A percentile compares a stretch with the other conserved stretches of the same genome.
phyloP scores from a whole-genome alignment of 2,797 vertebrate species.

The Sebastes iracundus region DNA sequence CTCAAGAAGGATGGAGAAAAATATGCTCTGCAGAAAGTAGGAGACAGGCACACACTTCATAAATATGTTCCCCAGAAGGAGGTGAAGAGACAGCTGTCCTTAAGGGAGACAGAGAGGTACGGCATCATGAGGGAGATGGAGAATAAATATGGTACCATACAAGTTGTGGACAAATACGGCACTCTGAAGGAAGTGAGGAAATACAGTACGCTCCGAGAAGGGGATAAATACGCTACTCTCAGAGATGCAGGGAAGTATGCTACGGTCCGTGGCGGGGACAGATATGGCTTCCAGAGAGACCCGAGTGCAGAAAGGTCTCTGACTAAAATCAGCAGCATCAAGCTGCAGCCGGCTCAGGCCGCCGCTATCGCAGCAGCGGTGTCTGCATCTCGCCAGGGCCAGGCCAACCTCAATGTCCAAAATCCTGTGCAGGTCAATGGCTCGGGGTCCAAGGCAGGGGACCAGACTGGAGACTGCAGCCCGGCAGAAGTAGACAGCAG shows the following conservation, averaged over 20 bases:
- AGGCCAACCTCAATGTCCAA: slow-evolving; percentile 69
- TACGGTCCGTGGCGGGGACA: slow-evolving; percentile 60
- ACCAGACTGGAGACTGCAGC: slow-evolving; percentile 61
- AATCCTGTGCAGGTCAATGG: slow-evolving; percentile 80
- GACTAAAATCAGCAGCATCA: slow-evolving; percentile 90
- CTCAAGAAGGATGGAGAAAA: slow-evolving; percentile 71
- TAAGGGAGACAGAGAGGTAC: slow-evolving; percentile 64
- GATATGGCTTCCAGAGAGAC: slow-evolving; percentile 88
- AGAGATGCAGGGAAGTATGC: slow-evolving; percentile 65
- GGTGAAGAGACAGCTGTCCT: slow-evolving; percentile 63
- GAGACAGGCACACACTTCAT: slow-evolving; percentile 59
- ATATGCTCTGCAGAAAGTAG: slow-evolving; percentile 65
- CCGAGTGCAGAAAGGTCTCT: slow-evolving; percentile 79
- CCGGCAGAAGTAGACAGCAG: slow-evolving; percentile 70
- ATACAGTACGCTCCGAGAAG: slow-evolving; percentile 70
- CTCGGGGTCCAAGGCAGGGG: slow-evolving; percentile 42
- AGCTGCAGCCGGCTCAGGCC: slow-evolving; percentile 83
- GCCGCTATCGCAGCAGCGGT: slow-evolving; percentile 73
- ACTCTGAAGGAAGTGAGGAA: slow-evolving; percentile 71
- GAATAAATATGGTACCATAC: slow-evolving; percentile 61
- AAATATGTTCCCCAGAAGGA: slow-evolving; percentile 69
- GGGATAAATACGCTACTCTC: slow-evolving; percentile 53
- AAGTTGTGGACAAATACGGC: slow-evolving; percentile 69
- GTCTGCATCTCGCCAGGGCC: slow-evolving; percentile 81
- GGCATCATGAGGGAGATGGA: slow-evolving; percentile 21